Percentiles rank a stretch among this genome's conserved stretches.
Conservation (phyloP, 2,888 invertebrate genomes). For the Lypha dubia region DNA sequence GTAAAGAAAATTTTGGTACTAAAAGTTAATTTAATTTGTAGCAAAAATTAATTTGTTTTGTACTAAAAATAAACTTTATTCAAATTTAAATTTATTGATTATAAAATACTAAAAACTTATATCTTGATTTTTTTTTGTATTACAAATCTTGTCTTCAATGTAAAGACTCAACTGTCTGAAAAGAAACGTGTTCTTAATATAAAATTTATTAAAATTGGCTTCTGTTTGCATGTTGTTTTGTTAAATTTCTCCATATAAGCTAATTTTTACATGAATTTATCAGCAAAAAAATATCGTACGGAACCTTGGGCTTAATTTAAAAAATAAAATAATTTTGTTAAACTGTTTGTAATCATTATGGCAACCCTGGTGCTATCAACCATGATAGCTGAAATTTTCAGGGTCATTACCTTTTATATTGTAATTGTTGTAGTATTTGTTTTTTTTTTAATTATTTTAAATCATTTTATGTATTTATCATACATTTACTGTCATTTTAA, state of each 20-base stretch:
- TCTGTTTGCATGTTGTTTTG: neutral
- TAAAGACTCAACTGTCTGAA: too few relatives aligned
- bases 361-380: slow-evolving; percentile 44
- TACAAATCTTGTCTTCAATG: too few relatives aligned
- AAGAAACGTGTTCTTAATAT: neutral
- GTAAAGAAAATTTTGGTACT: too few relatives aligned
- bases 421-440: neutral
- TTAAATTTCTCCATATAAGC: slow-evolving; percentile 1
- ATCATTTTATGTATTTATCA: slow-evolving; percentile 22
- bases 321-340: neutral
- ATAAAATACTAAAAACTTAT: too few relatives aligned
- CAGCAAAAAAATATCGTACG: neutral
- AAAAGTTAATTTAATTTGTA: too few relatives aligned
- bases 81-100: too few relatives aligned
- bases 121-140: too few relatives aligned
- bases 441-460: slow-evolving; percentile 16
- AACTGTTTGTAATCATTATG: neutral
- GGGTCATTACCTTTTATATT: slow-evolving; percentile 44
- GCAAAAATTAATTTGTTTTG: too few relatives aligned
- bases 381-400: slow-evolving; percentile 36
- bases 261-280: neutral
- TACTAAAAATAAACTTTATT: too few relatives aligned
- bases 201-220: neutral
- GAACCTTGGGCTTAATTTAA: slow-evolving; percentile 11
- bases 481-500: slow-evolving; percentile 44